A percentile compares a stretch with the other conserved stretches of the same genome.
Conservation (phyloP, 2,888 invertebrate species). For the Xylocampa areola region DNA sequence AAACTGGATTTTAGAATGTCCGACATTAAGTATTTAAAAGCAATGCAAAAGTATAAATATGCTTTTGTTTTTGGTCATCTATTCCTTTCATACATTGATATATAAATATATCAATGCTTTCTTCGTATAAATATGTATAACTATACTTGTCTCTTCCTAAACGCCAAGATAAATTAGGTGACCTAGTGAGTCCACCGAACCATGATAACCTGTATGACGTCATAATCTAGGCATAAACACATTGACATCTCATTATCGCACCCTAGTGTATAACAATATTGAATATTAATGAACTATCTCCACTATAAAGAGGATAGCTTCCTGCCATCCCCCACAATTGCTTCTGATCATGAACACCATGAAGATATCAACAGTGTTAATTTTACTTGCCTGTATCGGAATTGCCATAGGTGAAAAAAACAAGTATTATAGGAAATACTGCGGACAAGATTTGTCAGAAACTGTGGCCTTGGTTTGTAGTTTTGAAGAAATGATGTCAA, state of each 20-base stretch:
- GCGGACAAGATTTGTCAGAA: constrained; percentile 56
- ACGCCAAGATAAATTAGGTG: background rate
- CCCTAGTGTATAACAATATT: constrained; percentile 31
- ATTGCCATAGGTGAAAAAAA: background rate
- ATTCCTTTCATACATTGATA: too few relatives aligned
- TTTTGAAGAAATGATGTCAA: constrained; percentile 15
- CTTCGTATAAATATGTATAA: too few relatives aligned
- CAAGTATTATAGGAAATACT: constrained; percentile 38
- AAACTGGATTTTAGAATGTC: too few relatives aligned
- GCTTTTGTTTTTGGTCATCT: too few relatives aligned
- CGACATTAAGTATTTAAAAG: too few relatives aligned
- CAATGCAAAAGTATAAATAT: too few relatives aligned
- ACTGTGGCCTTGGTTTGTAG: constrained; percentile 36
- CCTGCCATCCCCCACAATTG: constrained; percentile 19
- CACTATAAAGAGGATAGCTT: constrained; percentile 51
- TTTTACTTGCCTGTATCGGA: constrained; percentile 12
- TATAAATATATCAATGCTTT: too few relatives aligned
- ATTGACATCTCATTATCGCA: constrained; percentile 45
- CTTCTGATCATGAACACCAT: constrained; percentile 14
- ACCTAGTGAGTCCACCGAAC: constrained; percentile 6
- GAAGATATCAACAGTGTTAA: constrained; percentile 35
- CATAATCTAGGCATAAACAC: constrained; percentile 39
- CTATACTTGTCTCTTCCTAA: background rate
- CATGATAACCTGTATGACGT: constrained; percentile 42
- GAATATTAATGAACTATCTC: constrained; percentile 60